phyloP scores from a whole-genome alignment of 2,797 vertebrate species.

The Platyrinchus mystaceus region DNA sequence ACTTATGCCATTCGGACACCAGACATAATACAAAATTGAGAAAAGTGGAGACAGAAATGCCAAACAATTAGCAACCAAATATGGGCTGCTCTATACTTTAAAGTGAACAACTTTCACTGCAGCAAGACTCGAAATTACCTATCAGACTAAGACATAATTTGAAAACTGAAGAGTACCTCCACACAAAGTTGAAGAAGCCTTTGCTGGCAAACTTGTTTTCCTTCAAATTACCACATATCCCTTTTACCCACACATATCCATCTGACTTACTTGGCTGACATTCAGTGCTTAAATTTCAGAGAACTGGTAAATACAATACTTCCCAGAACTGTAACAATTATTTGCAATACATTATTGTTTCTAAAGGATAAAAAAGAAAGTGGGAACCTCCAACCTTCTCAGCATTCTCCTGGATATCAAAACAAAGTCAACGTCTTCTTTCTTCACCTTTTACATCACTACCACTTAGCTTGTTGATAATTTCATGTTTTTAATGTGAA shows the following conservation, averaged over 20 bases:
- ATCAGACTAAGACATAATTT: not conserved
- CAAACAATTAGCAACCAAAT: not conserved
- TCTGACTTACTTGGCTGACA: slow-evolving; percentile 17
- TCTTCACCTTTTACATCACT: not conserved
- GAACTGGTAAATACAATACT: not conserved
- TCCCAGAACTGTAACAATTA: not conserved
- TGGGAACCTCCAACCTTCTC: not conserved
- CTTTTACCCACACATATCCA: not conserved
- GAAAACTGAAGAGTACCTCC: not conserved
- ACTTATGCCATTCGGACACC: not conserved
- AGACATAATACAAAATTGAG: not conserved
- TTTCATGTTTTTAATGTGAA: not conserved
- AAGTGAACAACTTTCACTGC: slow-evolving; percentile 3
- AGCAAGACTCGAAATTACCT: not conserved
- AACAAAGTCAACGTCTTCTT: not conserved
- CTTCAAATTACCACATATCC: not conserved
- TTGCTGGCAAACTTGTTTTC: not conserved
- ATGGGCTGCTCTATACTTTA: not conserved
- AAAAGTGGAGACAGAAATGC: not conserved
- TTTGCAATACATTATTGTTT: not conserved
- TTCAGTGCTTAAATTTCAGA: not conserved
- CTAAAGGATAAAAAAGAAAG: not conserved
- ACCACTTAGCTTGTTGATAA: not conserved
- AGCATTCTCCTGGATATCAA: not conserved
- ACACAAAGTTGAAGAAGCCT: not conserved